Base-by-base conservation (phyloP, 2,888 invertebrate genomes). In the Xanthia togata region DNA sequence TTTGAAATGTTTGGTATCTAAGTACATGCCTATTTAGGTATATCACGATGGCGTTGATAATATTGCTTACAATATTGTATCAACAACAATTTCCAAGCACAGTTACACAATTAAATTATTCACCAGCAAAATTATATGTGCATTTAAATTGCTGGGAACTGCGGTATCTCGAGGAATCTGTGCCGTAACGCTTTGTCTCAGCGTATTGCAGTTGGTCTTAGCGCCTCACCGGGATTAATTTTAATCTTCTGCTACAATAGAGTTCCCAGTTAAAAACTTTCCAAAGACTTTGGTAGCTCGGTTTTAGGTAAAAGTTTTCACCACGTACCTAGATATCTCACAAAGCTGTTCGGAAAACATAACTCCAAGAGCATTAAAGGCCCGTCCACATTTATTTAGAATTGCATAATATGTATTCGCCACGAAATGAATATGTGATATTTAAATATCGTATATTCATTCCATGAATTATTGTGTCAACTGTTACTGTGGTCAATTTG, bases 231-330 rank as follows among this genome's bases (percentile, higher is more conserved):
- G 75, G 85, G 86, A 88, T 88, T 87, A 85, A 88, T 78, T 85
- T 86, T 83, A 86, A 88, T 86, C 87, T 87, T 80, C 81, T 73
- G 76, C 79, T 85, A 85, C 80, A 85, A 86, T 87, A 81, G 75
- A 79, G 77, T 76, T 85, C 74, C 76, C 76, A 67, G 78, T 75
- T 82, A 83, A 80, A 85, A 88, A 86, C 73, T 86, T 86, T 80
- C 50, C 76, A 81, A 77, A 80, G 73, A 70, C 78, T 84, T 78
- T 79, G 74, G 83, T 79, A 83, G 82, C 83, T 82, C 41, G 73
- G 77, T 78, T 85, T 85, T 81, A 81, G 81, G 76, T 83, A 47
- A 79, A 85, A 87, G 70, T 84, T 85, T 87, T 78, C 67, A 76
- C 69, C 20, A 67, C 67, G 70, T 75, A n/a, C n/a, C n/a, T n/a